Evolutionary conservation across 2,888 invertebrate genomes (phyloP).

Genomic region (Parnassius smintheus): DNA sequence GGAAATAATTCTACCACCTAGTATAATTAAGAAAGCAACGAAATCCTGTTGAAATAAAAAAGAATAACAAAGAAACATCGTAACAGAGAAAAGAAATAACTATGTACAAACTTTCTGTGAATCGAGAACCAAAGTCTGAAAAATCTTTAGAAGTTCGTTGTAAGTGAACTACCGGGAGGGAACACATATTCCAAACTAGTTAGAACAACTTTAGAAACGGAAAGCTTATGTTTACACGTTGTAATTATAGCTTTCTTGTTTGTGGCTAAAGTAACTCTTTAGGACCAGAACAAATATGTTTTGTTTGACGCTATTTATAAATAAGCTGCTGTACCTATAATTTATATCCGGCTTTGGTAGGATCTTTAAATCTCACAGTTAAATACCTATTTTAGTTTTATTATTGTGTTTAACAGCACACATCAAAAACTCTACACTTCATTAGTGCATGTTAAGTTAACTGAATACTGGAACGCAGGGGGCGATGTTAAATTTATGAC

Average conservation of each 20-base stretch:
- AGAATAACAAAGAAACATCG: no score
- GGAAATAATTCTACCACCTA: no score
- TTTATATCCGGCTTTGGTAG: constrained; percentile 3
- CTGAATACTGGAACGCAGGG: background rate
- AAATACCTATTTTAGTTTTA: constrained; percentile 2
- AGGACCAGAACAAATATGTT: constrained; percentile 7
- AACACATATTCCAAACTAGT: no score
- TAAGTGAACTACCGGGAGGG: no score
- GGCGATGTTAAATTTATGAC: background rate
- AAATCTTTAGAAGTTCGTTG: no score
- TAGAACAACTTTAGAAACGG: no score
- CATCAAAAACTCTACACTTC: background rate
- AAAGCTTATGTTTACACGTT: background rate
- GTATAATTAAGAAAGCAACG: no score
- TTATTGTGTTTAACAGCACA: background rate
- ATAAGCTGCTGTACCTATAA: background rate
- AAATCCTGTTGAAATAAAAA: no score
- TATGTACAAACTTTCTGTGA: no score
- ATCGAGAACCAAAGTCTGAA: no score
- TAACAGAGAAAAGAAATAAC: no score
- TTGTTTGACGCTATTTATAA: constrained; percentile 11
- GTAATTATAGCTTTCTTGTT: background rate
- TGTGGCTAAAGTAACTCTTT: constrained; percentile 2
- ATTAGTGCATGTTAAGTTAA: background rate
- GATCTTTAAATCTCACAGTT: no score